Percentiles rank a stretch among this genome's conserved stretches.
phyloP scores from a whole-genome alignment of 2,888 invertebrate species.

The Cantharis rustica region DNA sequence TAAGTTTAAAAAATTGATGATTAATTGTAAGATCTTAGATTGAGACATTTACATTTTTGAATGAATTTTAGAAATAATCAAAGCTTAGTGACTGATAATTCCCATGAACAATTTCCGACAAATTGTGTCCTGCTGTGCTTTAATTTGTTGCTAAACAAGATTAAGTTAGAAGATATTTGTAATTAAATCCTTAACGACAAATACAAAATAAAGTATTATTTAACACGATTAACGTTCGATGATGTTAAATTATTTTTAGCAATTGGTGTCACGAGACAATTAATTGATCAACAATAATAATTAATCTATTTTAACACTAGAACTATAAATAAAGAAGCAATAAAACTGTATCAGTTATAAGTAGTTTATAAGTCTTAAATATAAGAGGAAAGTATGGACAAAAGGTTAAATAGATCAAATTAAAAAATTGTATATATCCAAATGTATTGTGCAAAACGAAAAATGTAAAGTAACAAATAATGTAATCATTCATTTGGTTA shows the following conservation, averaged over 20 bases:
- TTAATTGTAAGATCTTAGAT: too few species aligned
- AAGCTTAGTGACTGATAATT: not conserved
- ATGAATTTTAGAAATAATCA: not conserved
- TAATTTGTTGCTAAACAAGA: not conserved
- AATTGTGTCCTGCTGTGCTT: not conserved
- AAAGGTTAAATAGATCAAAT: not conserved
- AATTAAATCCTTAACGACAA: not conserved
- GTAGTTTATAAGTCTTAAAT: not conserved
- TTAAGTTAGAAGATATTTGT: not conserved
- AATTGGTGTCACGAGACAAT: slow-evolving; percentile 1
- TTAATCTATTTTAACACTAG: not conserved
- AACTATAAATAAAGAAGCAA: not conserved
- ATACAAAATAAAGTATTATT: not conserved
- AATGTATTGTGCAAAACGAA: not conserved
- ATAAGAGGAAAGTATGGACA: not conserved
- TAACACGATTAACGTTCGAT: not conserved
- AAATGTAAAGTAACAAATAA: not conserved
- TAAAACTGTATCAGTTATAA: not conserved
- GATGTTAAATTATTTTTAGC: not conserved
- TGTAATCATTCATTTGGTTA: not conserved
- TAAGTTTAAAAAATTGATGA: too few species aligned
- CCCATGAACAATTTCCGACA: not conserved
- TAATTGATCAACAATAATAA: not conserved
- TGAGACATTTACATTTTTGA: too few species aligned
- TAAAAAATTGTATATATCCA: not conserved